Evolutionary conservation across 2,888 invertebrate genomes (phyloP).

Genomic region (Drosophila neonasuta): DNA sequence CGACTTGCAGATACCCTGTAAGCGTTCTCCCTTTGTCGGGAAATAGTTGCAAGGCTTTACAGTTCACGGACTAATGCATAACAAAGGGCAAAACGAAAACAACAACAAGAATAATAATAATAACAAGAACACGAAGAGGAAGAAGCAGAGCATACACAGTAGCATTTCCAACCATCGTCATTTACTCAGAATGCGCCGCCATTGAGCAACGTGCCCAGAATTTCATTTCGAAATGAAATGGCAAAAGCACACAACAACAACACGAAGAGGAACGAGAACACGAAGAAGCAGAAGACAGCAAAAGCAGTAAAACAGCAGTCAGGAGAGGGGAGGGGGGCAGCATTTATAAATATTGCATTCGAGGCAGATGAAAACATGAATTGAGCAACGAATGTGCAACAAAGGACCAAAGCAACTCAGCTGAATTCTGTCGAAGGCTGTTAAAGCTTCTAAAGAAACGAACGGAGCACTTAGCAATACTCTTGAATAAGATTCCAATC

Average conservation of each 20-base stretch:
- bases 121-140: slow-evolving; percentile 13
- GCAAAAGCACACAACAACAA: slow-evolving; percentile 18
- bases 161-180: slow-evolving; percentile 23
- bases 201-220: slow-evolving; percentile 68
- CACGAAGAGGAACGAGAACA: slow-evolving; percentile 5
- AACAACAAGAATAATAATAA: slow-evolving; percentile 24
- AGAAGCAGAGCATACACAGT: slow-evolving; percentile 27
- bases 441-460: not conserved
- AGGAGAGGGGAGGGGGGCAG: slow-evolving; percentile 2
- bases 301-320: slow-evolving; percentile 11
- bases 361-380: slow-evolving; percentile 35
- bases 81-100: slow-evolving; percentile 28
- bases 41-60: slow-evolving; percentile 8
- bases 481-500: not conserved
- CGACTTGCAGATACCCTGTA: slow-evolving; percentile 20
- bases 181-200: slow-evolving; percentile 40
- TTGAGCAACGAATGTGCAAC: slow-evolving; percentile 28
- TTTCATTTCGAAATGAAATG: slow-evolving; percentile 71
- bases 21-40: no score
- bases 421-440: not conserved
- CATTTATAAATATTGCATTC: slow-evolving; percentile 67
- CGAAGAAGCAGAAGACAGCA: not conserved
- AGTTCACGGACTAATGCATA: slow-evolving; percentile 32
- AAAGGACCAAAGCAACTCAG: slow-evolving; percentile 14
- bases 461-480: not conserved